Evolutionary conservation across 2,888 invertebrate genomes (phyloP), one percentile per base, ranked within the genome.

Genomic region (Smittia aterrima): DNA sequence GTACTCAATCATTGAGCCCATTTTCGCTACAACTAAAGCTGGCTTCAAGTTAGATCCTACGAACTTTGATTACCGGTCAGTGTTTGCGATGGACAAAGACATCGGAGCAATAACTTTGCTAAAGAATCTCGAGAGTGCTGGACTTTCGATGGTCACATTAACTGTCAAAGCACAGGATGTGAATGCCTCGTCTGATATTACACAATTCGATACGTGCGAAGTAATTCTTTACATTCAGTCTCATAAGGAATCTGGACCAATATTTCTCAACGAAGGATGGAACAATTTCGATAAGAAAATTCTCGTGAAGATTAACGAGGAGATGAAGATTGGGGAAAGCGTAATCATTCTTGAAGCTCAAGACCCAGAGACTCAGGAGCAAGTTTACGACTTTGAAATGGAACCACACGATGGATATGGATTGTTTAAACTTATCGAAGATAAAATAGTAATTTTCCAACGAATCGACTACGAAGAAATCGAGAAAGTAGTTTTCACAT

Each of bases 191-290:
- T 85, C 89, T 77, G 86, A 85, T 68, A 88, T 89, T 1, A 82
- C 84, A 1, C 92, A 92, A 80, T 84, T 86, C 58, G 89, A 87
- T 67, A 82, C 85, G 71, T 87, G 87, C 0, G 92, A 92, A 78
- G 89, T 92, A 4, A 91, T 92, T 0, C 85, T 92, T 53, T 92
- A 92, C 79, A 87, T 93, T 27, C 91, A 92, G 79, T 91, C 92
- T 0, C 90, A 89, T 79, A 88, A 89, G 76, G 90, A 92, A 77
- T 88, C 90, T 78, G 90, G 91, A 81, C 91, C 93, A 0, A 86
- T 90, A 32, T 92, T 93, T 77, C 87, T 87, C 1, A 88, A 90
- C 77, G 80, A 87, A 0, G 89, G 90, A 1, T 92, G 93, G 92
- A 88, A 88, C 0, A 87, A 87, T 27, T 86, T 88, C 0, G 88